Conservation (phyloP, 2,888 invertebrate genomes). For the Sinelater perroti region DNA sequence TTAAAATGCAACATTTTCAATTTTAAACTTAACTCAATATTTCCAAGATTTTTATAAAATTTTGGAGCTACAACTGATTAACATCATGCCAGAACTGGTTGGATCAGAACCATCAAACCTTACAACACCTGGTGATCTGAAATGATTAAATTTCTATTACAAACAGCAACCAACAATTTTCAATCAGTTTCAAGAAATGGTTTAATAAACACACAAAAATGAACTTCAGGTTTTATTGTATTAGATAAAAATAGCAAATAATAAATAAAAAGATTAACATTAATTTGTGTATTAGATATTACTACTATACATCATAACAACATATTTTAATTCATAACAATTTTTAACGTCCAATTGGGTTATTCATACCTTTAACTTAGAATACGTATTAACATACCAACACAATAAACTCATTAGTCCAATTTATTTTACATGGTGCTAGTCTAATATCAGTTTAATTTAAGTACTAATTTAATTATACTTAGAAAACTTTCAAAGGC, state of each 20-base stretch:
- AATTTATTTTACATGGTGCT: neutral
- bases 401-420: too few species aligned
- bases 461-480: neutral
- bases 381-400: too few species aligned
- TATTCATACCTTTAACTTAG: neutral
- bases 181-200: too few species aligned
- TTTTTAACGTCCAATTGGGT: neutral
- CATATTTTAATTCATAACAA: neutral
- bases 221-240: constrained; percentile 23
- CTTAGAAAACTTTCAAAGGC: neutral
- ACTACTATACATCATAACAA: constrained; percentile 20
- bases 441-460: neutral
- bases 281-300: constrained; percentile 16
- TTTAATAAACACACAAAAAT: neutral
- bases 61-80: too few species aligned
- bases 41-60: too few species aligned
- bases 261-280: constrained; percentile 29
- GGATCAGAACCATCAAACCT: too few species aligned
- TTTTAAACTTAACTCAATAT: too few species aligned
- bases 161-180: too few species aligned
- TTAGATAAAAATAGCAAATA: constrained; percentile 34
- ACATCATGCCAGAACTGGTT: too few species aligned
- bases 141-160: too few species aligned
- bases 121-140: too few species aligned
- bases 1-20: too few species aligned